Conservation (phyloP, 2,797 vertebrate species). For the Clarias platycephalus region DNA sequence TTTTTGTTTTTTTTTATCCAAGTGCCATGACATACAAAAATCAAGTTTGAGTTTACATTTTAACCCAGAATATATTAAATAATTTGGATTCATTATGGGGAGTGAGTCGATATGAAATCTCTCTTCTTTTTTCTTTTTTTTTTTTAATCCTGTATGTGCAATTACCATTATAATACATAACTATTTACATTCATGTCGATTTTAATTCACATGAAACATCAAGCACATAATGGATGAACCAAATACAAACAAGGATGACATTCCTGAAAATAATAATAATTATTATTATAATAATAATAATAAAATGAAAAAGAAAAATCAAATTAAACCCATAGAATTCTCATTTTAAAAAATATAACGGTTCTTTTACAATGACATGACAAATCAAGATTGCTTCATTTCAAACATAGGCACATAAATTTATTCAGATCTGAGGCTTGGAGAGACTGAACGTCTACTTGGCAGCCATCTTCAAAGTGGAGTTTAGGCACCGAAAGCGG, state of each 20-base stretch:
- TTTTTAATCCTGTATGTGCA: slow-evolving; percentile 65
- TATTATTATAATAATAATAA: background rate
- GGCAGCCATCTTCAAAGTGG: slow-evolving; percentile 55
- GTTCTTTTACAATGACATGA: slow-evolving; percentile 67
- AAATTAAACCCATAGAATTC: slow-evolving; percentile 64
- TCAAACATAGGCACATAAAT: slow-evolving; percentile 77
- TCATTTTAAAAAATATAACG: slow-evolving; percentile 76
- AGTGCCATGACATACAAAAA: slow-evolving; percentile 76
- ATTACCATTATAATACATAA: slow-evolving; percentile 74
- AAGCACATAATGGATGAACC: slow-evolving; percentile 57
- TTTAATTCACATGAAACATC: slow-evolving; percentile 59
- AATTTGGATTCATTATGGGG: slow-evolving; percentile 55
- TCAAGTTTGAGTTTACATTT: slow-evolving; percentile 63
- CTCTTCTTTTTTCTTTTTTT: slow-evolving; percentile 47
- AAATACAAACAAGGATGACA: slow-evolving; percentile 57
- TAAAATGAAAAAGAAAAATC: slow-evolving; percentile 25
- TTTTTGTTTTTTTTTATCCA: slow-evolving; percentile 49
- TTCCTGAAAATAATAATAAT: slow-evolving; percentile 52
- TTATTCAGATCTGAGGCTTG: slow-evolving; percentile 71
- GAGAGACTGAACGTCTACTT: slow-evolving; percentile 55
- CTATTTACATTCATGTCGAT: slow-evolving; percentile 78
- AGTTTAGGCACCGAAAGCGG: slow-evolving; percentile 35
- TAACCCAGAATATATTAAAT: slow-evolving; percentile 67
- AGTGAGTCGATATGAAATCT: slow-evolving; percentile 70
- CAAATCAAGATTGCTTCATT: slow-evolving; percentile 79